Evolutionary conservation across 2,113 vertebrate genomes (phyloP).

Genomic region (Daphoenositta chrysoptera): DNA sequence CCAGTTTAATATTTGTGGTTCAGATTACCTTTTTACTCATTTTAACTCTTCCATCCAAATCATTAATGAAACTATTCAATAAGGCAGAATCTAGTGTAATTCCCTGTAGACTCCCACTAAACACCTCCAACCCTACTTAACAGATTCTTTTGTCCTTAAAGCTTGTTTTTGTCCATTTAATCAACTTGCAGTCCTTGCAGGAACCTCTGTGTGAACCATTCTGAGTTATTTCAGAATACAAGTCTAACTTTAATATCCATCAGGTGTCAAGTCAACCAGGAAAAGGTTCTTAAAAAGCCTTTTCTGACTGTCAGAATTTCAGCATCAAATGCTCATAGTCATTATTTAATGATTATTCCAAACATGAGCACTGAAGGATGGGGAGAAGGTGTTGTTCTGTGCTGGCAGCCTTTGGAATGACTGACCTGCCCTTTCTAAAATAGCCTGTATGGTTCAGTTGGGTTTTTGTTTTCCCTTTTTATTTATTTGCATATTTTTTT

Average conservation of each 20-base stretch:
- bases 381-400: background rate
- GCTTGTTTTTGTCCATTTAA: background rate
- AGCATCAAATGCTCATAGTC: background rate
- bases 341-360: background rate
- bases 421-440: background rate
- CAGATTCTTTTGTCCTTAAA: background rate
- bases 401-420: background rate
- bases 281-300: background rate
- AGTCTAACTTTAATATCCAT: background rate
- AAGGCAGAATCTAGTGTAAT: background rate
- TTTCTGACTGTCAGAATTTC: background rate
- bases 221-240: background rate
- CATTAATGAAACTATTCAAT: background rate
- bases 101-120: background rate
- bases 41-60: background rate
- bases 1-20: background rate
- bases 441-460: background rate
- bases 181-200: background rate
- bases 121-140: background rate
- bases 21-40: background rate
- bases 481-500: background rate
- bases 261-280: background rate
- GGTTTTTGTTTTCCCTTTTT: background rate
- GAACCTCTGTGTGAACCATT: background rate
- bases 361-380: background rate